phyloP scores from a whole-genome alignment of 2,888 invertebrate genomes.

The Incurvaria masculella region DNA sequence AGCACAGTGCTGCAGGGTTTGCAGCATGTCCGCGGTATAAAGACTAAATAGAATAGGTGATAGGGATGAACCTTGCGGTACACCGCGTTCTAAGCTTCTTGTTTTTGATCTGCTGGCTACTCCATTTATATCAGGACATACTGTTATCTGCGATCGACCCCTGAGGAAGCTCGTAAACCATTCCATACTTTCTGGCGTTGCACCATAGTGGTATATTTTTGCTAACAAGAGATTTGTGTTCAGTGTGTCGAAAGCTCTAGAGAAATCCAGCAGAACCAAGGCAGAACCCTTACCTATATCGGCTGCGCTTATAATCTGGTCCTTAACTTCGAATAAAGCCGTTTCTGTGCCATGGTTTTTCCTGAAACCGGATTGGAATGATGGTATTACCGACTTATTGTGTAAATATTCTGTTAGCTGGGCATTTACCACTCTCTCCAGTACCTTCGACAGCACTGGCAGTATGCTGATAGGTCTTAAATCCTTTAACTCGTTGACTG shows the following conservation, averaged over 20 bases:
- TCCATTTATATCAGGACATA: background rate
- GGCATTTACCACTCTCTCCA: background rate
- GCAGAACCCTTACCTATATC: background rate
- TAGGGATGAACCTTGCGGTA: background rate
- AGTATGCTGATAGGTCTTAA: background rate
- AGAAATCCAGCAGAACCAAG: background rate
- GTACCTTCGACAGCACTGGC: background rate
- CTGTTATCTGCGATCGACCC: background rate
- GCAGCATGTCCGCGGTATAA: background rate
- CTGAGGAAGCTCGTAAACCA: background rate
- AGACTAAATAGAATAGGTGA: background rate
- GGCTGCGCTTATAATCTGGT: background rate
- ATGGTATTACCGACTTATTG: background rate
- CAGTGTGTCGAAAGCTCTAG: background rate
- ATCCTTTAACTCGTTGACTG: background rate
- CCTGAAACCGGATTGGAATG: background rate
- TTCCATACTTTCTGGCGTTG: background rate
- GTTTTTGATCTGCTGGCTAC: background rate
- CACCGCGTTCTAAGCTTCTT: background rate
- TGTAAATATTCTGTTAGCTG: background rate
- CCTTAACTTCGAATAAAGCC: background rate
- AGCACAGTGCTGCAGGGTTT: background rate
- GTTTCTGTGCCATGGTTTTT: background rate
- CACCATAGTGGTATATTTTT: background rate
- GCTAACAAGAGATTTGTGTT: background rate